Percentiles rank a stretch among this genome's conserved stretches.
Conservation (phyloP, 2,888 invertebrate genomes). For the Nephrotoma flavescens region DNA sequence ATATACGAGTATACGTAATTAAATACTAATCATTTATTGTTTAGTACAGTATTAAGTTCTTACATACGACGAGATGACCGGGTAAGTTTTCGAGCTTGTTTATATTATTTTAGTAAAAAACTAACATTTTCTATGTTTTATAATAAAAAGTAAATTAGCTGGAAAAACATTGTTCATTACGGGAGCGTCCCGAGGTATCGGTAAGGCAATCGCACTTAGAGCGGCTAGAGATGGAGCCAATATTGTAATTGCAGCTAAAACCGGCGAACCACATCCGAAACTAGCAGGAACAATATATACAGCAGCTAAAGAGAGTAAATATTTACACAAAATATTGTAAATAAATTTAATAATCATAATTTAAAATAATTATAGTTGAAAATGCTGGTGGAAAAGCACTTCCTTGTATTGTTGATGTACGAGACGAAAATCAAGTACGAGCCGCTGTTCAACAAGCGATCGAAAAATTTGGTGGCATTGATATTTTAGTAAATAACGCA, state of each 20-base stretch:
- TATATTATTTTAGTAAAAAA: not conserved
- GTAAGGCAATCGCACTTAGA: conserved; percentile 83
- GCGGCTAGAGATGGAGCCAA: conserved; percentile 76
- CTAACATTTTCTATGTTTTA: not conserved
- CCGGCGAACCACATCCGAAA: conserved; percentile 46
- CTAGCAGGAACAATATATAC: conserved; percentile 57
- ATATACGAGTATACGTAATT: not conserved
- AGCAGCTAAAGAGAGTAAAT: conserved; percentile 57
- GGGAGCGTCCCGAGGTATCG: conserved; percentile 93
- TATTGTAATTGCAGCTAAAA: conserved; percentile 66
- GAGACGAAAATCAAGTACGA: conserved; percentile 55
- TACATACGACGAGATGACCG: not conserved
- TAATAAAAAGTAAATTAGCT: conserved; percentile 36
- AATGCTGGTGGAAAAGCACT: conserved; percentile 64
- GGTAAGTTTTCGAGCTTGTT: not conserved
- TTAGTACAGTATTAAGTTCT: too few species aligned
- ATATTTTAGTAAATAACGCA: conserved; percentile 90
- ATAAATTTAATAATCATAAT: conserved; percentile 42
- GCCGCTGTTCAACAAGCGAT: conserved; percentile 53
- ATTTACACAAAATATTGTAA: not conserved
- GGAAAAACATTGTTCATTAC: conserved; percentile 90
- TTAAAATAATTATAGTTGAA: too few species aligned
- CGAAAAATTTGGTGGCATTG: conserved; percentile 82
- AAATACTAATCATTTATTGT: not conserved
- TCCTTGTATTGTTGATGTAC: conserved; percentile 69